Percentiles rank a stretch among this genome's conserved stretches.
These are phyloP conservation scores for Acanthopleura granulata DNA, from an alignment of 2,888 invertebrate species.

Conservation along the genomic window DNA sequence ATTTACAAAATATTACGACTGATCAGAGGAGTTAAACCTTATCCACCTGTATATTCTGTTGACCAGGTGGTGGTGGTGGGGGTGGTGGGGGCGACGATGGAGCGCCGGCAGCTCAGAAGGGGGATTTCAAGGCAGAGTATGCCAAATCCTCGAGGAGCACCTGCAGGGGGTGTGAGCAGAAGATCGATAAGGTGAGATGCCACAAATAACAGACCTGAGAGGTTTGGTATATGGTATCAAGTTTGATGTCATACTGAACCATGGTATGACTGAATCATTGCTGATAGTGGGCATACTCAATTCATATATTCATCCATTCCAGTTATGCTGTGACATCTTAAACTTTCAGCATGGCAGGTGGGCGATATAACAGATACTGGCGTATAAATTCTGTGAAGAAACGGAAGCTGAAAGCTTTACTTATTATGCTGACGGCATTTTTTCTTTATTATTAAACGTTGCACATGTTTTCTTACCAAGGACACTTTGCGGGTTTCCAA, in stretches of 20 bases:
- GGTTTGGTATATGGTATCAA: too few species aligned
- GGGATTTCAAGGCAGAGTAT: conserved; percentile 78
- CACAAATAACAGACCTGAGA: too few species aligned
- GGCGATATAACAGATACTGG: too few species aligned
- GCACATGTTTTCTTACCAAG: conserved; percentile 66
- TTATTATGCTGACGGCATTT: conserved; percentile 78
- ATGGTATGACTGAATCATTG: too few species aligned
- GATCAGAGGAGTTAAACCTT: conserved; percentile 42
- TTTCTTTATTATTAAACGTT: too few species aligned
- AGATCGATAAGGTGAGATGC: conserved; percentile 81
- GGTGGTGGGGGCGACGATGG: conserved; percentile 38
- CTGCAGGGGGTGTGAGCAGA: conserved; percentile 87
- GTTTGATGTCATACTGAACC: too few species aligned
- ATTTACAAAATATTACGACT: conserved; percentile 80
- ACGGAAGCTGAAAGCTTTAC: conserved; percentile 52
- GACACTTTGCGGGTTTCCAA: conserved; percentile 84
- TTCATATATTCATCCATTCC: too few species aligned
- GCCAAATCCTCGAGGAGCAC: conserved; percentile 85
- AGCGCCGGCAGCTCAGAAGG: conserved; percentile 22
- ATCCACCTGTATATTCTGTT: neutral
- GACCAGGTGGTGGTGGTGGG: conserved; percentile 18
- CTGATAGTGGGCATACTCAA: too few species aligned
- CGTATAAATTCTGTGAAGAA: too few species aligned
- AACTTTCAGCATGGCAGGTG: too few species aligned
- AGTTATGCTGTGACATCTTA: too few species aligned